These are phyloP conservation scores for Myoxocephalus aenaeus DNA, from an alignment of 2,797 vertebrate genomes.

Conservation along the genomic window DNA sequence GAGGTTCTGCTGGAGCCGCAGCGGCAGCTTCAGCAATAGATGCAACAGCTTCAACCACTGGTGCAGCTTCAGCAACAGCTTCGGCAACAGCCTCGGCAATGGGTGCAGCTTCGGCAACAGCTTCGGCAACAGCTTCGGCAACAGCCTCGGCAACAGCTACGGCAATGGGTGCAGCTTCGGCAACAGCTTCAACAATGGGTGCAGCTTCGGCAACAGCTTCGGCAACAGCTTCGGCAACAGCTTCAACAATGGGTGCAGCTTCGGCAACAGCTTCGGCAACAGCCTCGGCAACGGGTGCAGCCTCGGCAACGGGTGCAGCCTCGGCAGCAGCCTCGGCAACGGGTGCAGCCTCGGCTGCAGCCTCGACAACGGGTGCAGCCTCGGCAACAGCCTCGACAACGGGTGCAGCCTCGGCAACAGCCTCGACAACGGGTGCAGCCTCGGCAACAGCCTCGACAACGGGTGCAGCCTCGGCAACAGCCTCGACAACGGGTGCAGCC, in stretches of 20 bases:
- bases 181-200: not conserved
- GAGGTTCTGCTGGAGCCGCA: not conserved
- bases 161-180: conserved; percentile 8
- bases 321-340: not conserved
- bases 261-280: not conserved
- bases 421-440: too few relatives aligned
- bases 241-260: not conserved
- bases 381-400: too few relatives aligned
- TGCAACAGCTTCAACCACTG: not conserved
- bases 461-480: too few relatives aligned
- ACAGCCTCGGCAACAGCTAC: not conserved
- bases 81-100: not conserved
- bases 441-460: too few relatives aligned
- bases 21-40: not conserved
- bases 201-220: not conserved
- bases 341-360: not conserved
- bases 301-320: conserved; percentile 3
- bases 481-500: too few relatives aligned
- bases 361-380: not conserved
- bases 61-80: not conserved
- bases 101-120: not conserved
- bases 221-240: not conserved
- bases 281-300: not conserved
- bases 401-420: too few relatives aligned
- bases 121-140: not conserved